Evolutionary conservation across 2,797 vertebrate genomes (phyloP), one percentile per base, ranked within the genome.

Genomic region (Phrynocephalus guinanensis): DNA sequence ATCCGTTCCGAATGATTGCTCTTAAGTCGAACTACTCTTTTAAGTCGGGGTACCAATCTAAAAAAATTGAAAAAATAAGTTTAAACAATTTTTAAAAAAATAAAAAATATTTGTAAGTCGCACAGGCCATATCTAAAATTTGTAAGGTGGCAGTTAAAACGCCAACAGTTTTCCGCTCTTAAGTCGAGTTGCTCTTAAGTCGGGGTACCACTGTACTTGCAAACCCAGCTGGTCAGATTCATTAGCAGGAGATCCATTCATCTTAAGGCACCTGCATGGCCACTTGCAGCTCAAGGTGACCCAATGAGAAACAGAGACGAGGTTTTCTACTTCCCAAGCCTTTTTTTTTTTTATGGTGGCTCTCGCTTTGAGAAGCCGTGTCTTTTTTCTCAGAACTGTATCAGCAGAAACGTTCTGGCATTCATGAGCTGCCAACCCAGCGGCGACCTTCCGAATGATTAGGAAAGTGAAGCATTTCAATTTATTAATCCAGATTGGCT

Each of bases 401-500:
- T 76, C 78, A 85, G 83, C 78, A 68, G 38, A 76, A 48, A 38
- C 0, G 5, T 33, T 60, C 66, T 76, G 80, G 52, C 80, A 52
- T 48, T 10, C 15, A 7, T 11, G 3, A 38, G 7, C 0, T 66
- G 33, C 67, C 80, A 79, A 66, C 38, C 26, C 1, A 10, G 28
- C 16, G 6, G 16, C 26, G 38, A 83, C 66, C n/a, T 9, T 73
- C 44, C 7, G 22, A 72, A 28, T 13, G 15, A 70, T 72, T 63
- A 66, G 75, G 38, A 28, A 22, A 8, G 67, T 71, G 52, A 66
- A n/a, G 56, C 56, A 67, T 86, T 83, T 63, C 28, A 50, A 38
- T 72, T 66, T 79, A 24, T 79, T 72, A 89, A 67, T 66, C 33
- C n/a, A 67, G 83, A 67, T 79, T 44, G 72, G 52, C 48, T 73